Evolutionary conservation across 2,888 invertebrate species (phyloP).

Genomic region (Metallyticus violacea): DNA sequence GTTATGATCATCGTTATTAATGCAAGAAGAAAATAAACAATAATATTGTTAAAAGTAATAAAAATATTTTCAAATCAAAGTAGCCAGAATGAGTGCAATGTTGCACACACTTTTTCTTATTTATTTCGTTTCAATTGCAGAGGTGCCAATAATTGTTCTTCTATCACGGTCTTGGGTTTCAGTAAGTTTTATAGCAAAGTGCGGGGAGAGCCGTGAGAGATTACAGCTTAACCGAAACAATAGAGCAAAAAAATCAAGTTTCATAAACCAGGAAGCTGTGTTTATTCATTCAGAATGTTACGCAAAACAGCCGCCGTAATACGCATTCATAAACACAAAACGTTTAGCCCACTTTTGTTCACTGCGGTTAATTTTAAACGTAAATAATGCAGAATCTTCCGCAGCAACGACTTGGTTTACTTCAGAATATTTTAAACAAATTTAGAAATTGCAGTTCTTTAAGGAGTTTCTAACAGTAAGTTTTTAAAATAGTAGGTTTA

Average conservation of each 20-base stretch:
- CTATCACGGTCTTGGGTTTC: background rate
- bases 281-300: background rate
- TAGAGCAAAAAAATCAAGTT: background rate
- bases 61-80: no score
- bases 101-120: background rate
- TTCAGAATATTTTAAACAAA: no score
- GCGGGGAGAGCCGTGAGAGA: background rate
- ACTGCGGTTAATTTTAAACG: no score
- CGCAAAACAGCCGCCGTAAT: background rate
- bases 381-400: no score
- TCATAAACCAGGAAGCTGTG: background rate
- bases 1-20: no score
- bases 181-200: background rate
- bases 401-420: no score
- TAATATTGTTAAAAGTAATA: no score
- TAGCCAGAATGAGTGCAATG: no score
- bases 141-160: background rate
- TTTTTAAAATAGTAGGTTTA: no score
- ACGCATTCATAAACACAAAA: background rate
- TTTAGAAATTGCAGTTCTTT: no score
- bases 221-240: background rate
- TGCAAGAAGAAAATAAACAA: no score
- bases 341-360: background rate
- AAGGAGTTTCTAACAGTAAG: no score
- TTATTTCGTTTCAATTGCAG: background rate